Base-by-base conservation (phyloP, 2,888 invertebrate species). In the Arrhopalites spinosus region DNA sequence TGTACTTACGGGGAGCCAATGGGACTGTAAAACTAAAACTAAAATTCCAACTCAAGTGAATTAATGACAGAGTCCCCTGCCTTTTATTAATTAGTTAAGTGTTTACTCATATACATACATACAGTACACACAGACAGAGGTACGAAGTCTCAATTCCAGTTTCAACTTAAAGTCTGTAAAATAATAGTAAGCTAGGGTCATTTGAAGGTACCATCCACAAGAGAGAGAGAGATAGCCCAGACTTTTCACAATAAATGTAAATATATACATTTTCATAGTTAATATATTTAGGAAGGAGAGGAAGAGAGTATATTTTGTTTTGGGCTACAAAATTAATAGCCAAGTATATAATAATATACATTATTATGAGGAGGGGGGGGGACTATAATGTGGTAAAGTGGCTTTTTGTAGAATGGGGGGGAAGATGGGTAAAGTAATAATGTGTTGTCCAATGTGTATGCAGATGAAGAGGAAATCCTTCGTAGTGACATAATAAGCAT, bases 401-500 rank as follows among this genome's bases (percentile, higher is more conserved):
- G 17, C 2, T 50, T 5, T 50, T 15, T 50, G 15, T n/a, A 15
- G 50, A 17, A 15, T 3, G n/a, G 17, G 15, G 50, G 50, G 50
- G 17, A 36, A 47, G 47, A 67, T 43, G 30, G 69, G 69, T 50
- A 69, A 69, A 69, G 45, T 69, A 53, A 53, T 69, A 63, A 63
- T 63, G 59, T 30, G 56, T 56, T 53, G 53, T 53, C 29, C 11
- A 29, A 27, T 23, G 47, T 25, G 68, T 50, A 70, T 70, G 70
- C 30, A 70, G 56, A 70, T 70, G 56, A 70, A 36, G 70, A 56
- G 70, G 70, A 70, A 70, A 70, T 70, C 70, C 70, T 70, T 70
- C 53, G 70, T 59, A 53, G 53, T 70, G 70, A 56, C 70, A 70
- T 70, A 70, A 70, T 70, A 70, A 70, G 70, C 70, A 70, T 70